Conservation (phyloP, 2,113 vertebrate genomes). For the Istiophorus platypterus region DNA sequence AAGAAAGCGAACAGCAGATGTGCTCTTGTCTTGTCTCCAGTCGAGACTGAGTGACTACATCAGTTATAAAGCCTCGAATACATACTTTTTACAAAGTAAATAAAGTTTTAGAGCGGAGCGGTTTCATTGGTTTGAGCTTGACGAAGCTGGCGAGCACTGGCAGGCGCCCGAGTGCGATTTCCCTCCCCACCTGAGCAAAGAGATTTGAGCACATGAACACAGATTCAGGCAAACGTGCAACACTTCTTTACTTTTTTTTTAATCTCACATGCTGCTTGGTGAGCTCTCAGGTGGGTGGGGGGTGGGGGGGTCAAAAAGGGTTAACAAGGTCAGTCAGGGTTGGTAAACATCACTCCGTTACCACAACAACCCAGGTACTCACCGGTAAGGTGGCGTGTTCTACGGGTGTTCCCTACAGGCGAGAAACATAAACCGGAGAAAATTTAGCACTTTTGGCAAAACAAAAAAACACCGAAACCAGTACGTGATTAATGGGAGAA, state of each 20-base stretch:
- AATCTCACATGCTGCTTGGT: conserved; percentile 52
- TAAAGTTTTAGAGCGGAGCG: neutral
- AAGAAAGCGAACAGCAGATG: conserved; percentile 3
- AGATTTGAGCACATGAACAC: conserved; percentile 4
- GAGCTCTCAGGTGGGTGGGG: conserved; percentile 11
- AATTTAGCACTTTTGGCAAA: conserved; percentile 32
- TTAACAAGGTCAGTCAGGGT: conserved; percentile 50
- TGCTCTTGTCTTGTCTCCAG: neutral
- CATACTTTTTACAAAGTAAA: neutral
- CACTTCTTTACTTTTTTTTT: conserved; percentile 23
- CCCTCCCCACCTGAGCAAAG: conserved; percentile 21
- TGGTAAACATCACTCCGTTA: conserved; percentile 54
- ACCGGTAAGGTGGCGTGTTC: conserved; percentile 84
- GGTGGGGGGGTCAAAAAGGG: conserved; percentile 26
- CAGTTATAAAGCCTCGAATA: neutral
- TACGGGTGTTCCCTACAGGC: conserved; percentile 77
- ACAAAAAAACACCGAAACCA: neutral
- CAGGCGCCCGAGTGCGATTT: neutral
- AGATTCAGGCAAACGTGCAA: conserved; percentile 60
- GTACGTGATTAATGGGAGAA: conserved; percentile 20
- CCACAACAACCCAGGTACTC: conserved; percentile 71
- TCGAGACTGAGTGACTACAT: neutral
- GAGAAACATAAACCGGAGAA: conserved; percentile 72
- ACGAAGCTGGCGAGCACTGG: neutral
- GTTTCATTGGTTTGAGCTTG: neutral